Conservation (phyloP, 2,888 invertebrate species). For the Nephrotoma flavescens region DNA sequence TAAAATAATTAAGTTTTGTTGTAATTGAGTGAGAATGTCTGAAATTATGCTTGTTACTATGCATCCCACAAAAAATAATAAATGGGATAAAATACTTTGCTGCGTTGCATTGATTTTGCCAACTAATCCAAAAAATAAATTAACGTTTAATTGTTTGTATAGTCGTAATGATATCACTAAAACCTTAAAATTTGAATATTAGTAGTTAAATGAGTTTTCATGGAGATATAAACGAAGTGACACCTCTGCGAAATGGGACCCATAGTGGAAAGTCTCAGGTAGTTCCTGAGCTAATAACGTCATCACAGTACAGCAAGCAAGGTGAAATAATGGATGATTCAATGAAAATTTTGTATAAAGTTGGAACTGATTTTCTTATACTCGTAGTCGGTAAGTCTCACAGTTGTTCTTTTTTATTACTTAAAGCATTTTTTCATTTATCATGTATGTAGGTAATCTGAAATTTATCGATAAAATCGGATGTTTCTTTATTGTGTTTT, state of each 20-base stretch:
- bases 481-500: not conserved
- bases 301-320: not conserved
- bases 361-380: not conserved
- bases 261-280: not conserved
- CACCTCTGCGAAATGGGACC: not conserved
- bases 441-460: not conserved
- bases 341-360: conserved; percentile 1
- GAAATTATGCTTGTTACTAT: not conserved
- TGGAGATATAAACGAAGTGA: conserved; percentile 1
- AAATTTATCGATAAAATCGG: not conserved
- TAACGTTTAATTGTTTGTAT: not conserved
- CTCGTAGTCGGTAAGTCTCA: not conserved
- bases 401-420: not conserved
- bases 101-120: not conserved
- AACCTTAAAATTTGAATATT: not conserved
- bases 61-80: not conserved
- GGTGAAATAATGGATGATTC: conserved; percentile 3
- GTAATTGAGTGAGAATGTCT: not conserved
- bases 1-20: not conserved
- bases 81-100: not conserved
- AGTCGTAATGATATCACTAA: not conserved
- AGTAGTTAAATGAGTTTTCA: not conserved
- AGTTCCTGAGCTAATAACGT: not conserved
- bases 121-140: not conserved
- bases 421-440: not conserved